Base-by-base conservation (phyloP, 2,113 vertebrate species). In the Spilogale gracilis region DNA sequence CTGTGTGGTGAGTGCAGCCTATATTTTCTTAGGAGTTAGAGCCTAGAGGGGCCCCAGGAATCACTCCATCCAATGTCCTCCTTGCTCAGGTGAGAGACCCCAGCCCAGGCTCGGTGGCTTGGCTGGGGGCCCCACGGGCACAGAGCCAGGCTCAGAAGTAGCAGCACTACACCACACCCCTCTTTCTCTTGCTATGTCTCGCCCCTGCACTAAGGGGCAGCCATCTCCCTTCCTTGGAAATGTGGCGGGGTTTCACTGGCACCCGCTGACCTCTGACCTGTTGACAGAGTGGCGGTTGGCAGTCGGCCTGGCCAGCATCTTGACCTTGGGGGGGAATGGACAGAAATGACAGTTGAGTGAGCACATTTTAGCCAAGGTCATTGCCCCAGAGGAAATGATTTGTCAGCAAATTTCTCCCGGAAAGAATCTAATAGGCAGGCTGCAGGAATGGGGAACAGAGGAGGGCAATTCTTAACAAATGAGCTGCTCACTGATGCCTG, bases 321-420 rank as follows among this genome's bases (percentile, higher is more conserved):
- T 3, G 16, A 65, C 67, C 43, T 20, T 13, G 18, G 43, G 21
- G 21, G 90, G n/a, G 9, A 32, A n/a, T 21, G 43, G 45, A 9
- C 2, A 0, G 67, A 91, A 85, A 6, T 38, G 89, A 88, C 1
- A 0, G 32, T 20, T 23, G 82, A 38, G 23, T 56, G 32, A n/a
- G 25, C 67, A 54, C 48, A 8, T n/a, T 60, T 73, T 45, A 52
- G 84, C 96, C 76, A 38, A 92, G 87, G 81, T 65, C 80, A 4
- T 13, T 87, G 69, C 56, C 91, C 65, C 38, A 0, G 0, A 21
- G 48, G 32, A 81, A 81, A 14, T 11, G 52, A 30, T 9, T 30
- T 20, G 30, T 89, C 83, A 65, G 94, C 83, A 78, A 63, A 86
- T 88, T 82, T 76, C 83, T 92, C 65, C 76, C 3, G 52, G 43